Evolutionary conservation across 2,888 invertebrate genomes (phyloP).

Genomic region (Pachydiplax longipennis): DNA sequence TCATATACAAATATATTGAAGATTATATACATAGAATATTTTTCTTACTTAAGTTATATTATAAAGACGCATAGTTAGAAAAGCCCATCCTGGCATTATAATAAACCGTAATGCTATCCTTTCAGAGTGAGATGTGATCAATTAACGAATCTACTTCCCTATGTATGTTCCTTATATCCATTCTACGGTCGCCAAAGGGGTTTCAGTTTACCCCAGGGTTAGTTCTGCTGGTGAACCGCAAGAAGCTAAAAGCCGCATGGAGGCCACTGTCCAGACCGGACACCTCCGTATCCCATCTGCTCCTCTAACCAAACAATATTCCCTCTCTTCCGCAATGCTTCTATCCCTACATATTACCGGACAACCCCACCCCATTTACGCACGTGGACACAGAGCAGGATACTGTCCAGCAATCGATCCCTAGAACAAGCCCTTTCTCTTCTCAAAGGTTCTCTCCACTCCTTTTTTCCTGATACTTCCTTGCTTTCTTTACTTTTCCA

Average conservation of each 20-base stretch:
- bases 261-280: background rate
- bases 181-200: background rate
- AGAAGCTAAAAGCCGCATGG: background rate
- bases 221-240: background rate
- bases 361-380: background rate
- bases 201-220: background rate
- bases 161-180: background rate
- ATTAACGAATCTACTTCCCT: too few relatives aligned
- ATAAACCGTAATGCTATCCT: too few relatives aligned
- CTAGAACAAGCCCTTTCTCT: background rate
- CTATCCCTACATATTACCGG: background rate
- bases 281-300: background rate
- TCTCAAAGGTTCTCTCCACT: too few relatives aligned
- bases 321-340: background rate
- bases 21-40: too few relatives aligned
- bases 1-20: too few relatives aligned
- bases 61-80: too few relatives aligned
- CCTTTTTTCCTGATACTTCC: too few relatives aligned
- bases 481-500: too few relatives aligned
- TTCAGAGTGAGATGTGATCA: too few relatives aligned
- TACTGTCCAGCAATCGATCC: background rate
- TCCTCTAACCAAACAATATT: background rate
- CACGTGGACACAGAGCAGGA: background rate
- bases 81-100: too few relatives aligned
- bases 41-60: too few relatives aligned